Conservation (phyloP, 2,888 invertebrate species). For the Biston stratarius region DNA sequence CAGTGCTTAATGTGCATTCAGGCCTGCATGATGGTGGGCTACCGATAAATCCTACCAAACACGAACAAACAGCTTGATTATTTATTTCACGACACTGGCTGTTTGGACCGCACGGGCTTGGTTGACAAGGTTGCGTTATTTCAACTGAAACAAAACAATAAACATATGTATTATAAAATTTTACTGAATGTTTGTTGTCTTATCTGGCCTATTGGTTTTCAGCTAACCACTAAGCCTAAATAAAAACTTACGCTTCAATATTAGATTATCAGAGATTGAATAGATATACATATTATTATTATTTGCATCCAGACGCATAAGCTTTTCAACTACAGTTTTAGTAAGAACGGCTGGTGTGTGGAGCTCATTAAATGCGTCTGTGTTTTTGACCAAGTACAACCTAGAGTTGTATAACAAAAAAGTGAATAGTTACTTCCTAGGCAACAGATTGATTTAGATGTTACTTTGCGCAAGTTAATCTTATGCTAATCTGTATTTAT, state of each 20-base stretch:
- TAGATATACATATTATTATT: too few relatives aligned
- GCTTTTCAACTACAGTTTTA: too few relatives aligned
- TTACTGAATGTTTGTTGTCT: background rate
- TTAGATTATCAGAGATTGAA: too few relatives aligned
- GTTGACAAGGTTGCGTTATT: constrained; percentile 72
- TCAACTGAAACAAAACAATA: constrained; percentile 62
- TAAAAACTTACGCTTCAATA: background rate
- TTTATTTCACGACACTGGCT: constrained; percentile 91
- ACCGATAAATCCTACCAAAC: constrained; percentile 90
- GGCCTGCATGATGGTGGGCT: constrained; percentile 92
- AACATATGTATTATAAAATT: too few relatives aligned
- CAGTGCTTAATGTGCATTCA: constrained; percentile 91
- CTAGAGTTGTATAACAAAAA: background rate
- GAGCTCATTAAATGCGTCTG: too few relatives aligned
- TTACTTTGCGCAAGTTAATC: too few relatives aligned
- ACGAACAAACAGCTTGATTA: constrained; percentile 91
- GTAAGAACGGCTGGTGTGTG: too few relatives aligned
- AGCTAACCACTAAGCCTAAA: background rate
- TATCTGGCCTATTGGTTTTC: background rate
- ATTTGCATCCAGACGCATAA: too few relatives aligned
- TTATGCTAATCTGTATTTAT: too few relatives aligned
- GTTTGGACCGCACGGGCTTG: constrained; percentile 92
- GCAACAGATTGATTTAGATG: too few relatives aligned
- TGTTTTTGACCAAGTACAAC: too few relatives aligned
- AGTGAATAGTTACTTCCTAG: background rate